Conservation (phyloP, 2,113 vertebrate species). For the Tragulus kanchil region DNA sequence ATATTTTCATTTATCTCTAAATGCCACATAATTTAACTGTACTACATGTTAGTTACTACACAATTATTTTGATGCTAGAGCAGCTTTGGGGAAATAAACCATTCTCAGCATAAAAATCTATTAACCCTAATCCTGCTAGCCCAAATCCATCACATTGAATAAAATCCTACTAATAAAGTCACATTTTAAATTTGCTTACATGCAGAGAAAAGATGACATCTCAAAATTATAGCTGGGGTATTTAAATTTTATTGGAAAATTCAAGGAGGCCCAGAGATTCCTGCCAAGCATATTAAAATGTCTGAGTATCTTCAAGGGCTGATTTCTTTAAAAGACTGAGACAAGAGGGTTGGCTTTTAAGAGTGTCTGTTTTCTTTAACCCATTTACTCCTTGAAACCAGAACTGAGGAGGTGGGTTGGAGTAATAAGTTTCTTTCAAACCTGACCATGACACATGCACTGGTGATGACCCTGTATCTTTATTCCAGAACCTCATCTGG, state of each 20-base stretch:
- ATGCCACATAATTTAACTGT: background rate
- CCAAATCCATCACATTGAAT: background rate
- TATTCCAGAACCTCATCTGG: background rate
- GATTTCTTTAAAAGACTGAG: background rate
- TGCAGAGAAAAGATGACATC: background rate
- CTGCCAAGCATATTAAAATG: background rate
- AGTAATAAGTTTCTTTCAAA: no score
- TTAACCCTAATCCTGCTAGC: background rate
- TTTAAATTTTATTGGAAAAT: conserved; percentile 37
- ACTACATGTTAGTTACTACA: background rate
- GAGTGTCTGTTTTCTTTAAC: background rate
- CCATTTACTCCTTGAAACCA: background rate
- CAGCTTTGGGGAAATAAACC: background rate
- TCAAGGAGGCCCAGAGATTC: background rate
- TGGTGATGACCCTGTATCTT: accelerated
- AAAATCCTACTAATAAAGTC: background rate
- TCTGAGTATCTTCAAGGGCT: conserved; percentile 29
- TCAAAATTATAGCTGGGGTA: background rate
- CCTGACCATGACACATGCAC: background rate
- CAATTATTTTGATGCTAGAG: background rate
- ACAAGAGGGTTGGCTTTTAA: background rate
- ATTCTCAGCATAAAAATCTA: conserved; percentile 25
- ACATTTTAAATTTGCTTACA: background rate
- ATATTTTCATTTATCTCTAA: background rate
- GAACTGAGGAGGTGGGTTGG: no score